Base-by-base conservation (phyloP, 2,113 vertebrate species). In the Nestor notabilis region DNA sequence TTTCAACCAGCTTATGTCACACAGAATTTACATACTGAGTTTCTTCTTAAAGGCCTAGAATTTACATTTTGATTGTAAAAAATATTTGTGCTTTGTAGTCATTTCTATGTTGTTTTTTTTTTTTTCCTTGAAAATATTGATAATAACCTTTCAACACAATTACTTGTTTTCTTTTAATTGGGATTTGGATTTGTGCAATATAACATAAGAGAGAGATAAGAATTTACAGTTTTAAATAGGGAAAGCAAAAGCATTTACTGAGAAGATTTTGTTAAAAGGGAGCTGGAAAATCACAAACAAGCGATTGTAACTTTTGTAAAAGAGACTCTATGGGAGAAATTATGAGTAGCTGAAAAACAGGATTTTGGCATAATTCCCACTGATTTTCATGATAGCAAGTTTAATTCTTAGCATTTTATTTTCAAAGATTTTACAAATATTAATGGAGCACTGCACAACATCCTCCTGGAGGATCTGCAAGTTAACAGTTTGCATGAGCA, bases 61-160 rank as follows among this genome's bases (percentile, higher is more conserved):
- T 95, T 95, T 95, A 10, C 71, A 95, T 97, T 92, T 85, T 94
- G 96, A 90, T 94, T 81, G 58, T 83, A 81, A 94, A 63, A 56
- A 89, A 13, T 15, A 66, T 79, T 91, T 97, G 52, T 33, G 27
- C 80, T 91, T 92, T 91, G 43, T 89, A 85, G 88, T 77, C 0
- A 52, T 82, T 87, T 74, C 60, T 75, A 55, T 82, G 61, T 63
- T 58, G 56, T 14, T 29, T 6, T 10, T 24, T 13, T 72, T 66
- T 52, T 46, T 33, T 65, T 21, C 18, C 19, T 29, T 69, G 60
- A 95, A 81, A 89, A 56, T 78, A 37, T 17, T 46, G 83, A 95
- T 96, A 84, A 50, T 58, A 33, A 93, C 95, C 93, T 95, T 63
- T 79, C 86, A 82, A 68, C 47, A 61, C 41, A 65, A 47, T 78